Percentiles rank a stretch among this genome's conserved stretches.
These are phyloP conservation scores for Aethina tumida DNA, from an alignment of 1,140 invertebrate species.

Conservation along the genomic window DNA sequence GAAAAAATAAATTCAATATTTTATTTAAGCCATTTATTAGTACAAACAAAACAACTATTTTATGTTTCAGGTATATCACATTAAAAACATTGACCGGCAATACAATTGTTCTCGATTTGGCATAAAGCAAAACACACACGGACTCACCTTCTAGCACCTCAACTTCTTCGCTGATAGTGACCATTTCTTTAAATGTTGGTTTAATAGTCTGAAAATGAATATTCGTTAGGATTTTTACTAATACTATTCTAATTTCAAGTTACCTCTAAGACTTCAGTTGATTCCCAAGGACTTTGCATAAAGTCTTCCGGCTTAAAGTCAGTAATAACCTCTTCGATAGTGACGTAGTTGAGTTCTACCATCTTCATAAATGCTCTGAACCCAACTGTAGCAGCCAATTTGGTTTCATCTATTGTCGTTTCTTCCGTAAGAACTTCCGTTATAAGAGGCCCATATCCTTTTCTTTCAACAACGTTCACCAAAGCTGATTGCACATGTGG, in stretches of 20 bases:
- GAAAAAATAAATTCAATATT: slow-evolving; percentile 11
- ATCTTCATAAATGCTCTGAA: slow-evolving; percentile 76
- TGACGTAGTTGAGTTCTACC: slow-evolving; percentile 67
- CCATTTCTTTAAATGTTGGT: slow-evolving; percentile 21
- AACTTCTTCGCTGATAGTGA: slow-evolving; percentile 25
- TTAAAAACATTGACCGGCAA: slow-evolving; percentile 4
- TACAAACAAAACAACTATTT: slow-evolving; percentile 2
- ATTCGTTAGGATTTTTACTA: background rate
- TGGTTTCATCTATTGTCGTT: slow-evolving; percentile 60
- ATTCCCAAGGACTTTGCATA: slow-evolving; percentile 64
- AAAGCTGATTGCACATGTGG: slow-evolving; percentile 71
- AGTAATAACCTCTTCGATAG: slow-evolving; percentile 72
- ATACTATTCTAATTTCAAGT: background rate
- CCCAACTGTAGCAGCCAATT: slow-evolving; percentile 64
- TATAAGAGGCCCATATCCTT: slow-evolving; percentile 67
- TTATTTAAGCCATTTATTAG: slow-evolving; percentile 3
- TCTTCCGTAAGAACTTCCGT: slow-evolving; percentile 71
- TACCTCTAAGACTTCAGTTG: slow-evolving; percentile 55
- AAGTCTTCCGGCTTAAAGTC: slow-evolving; percentile 75
- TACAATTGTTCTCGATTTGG: slow-evolving; percentile 1
- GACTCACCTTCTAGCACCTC: slow-evolving; percentile 31
- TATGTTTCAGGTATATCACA: background rate
- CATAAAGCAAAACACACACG: slow-evolving; percentile 5
- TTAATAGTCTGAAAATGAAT: slow-evolving; percentile 16
- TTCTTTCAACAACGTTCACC: slow-evolving; percentile 69